Evolutionary conservation across 2,797 vertebrate species (phyloP).

Genomic region (Odontamblyopus rebecca): DNA sequence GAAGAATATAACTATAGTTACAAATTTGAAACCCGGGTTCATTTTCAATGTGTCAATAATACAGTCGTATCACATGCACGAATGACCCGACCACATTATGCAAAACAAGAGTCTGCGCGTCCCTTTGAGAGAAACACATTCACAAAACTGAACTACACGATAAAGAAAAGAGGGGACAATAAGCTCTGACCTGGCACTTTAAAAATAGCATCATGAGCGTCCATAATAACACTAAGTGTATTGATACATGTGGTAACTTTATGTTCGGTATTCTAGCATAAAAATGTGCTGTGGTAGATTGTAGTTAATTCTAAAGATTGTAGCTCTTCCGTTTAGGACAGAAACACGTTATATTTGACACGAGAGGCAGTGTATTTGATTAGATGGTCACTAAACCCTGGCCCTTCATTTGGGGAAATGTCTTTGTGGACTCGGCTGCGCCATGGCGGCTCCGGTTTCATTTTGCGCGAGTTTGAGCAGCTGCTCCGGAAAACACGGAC

Average conservation of each 20-base stretch:
- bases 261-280: background rate
- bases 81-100: slow-evolving; percentile 34
- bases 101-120: slow-evolving; percentile 44
- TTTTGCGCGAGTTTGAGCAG: background rate
- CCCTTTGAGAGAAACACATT: background rate
- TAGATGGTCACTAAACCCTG: background rate
- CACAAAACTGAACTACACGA: background rate
- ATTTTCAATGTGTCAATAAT: slow-evolving; percentile 43
- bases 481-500: background rate
- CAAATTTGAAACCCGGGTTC: slow-evolving; percentile 58
- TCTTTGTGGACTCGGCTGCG: background rate
- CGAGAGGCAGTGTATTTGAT: background rate
- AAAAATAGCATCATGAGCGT: background rate
- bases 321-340: background rate
- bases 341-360: background rate
- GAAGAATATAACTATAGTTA: slow-evolving; percentile 89
- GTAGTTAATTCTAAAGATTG: background rate
- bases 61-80: slow-evolving; percentile 52
- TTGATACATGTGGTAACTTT: background rate
- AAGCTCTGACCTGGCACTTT: background rate
- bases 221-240: too few relatives aligned
- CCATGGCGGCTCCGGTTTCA: slow-evolving; percentile 3
- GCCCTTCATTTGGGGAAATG: background rate
- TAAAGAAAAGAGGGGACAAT: too few relatives aligned
- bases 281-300: too few relatives aligned